Percentiles rank a stretch among this genome's conserved stretches.
phyloP scores from a whole-genome alignment of 2,888 invertebrate species.

The Phlogophora meticulosa region DNA sequence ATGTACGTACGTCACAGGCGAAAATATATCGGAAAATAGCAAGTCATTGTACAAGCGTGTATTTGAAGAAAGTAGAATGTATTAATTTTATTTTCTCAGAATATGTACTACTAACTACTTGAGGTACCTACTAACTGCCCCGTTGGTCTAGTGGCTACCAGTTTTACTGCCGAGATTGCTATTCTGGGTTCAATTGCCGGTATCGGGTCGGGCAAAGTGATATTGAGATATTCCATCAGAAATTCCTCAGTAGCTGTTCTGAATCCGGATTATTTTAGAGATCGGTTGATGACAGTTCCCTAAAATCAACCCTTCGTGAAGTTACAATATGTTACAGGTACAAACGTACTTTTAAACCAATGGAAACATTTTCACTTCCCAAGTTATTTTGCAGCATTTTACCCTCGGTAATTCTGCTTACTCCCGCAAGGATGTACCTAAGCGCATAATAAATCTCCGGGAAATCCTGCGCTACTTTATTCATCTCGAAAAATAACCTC shows the following conservation, averaged over 20 bases:
- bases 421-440: constrained; percentile 3
- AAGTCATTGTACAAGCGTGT: constrained; percentile 19
- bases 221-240: too few relatives aligned
- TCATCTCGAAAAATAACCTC: constrained; percentile 45
- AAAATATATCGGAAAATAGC: constrained; percentile 42
- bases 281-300: too few relatives aligned
- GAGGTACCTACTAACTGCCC: too few relatives aligned
- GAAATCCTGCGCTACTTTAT: constrained; percentile 44
- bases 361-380: background rate
- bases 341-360: background rate
- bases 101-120: background rate
- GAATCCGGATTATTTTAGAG: too few relatives aligned
- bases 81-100: background rate
- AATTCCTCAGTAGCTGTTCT: too few relatives aligned
- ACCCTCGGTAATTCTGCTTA: background rate
- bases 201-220: too few relatives aligned
- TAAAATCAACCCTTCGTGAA: too few relatives aligned
- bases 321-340: too few relatives aligned
- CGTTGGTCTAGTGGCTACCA: too few relatives aligned
- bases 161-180: too few relatives aligned
- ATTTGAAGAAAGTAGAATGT: constrained; percentile 2
- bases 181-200: too few relatives aligned
- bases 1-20: constrained; percentile 40
- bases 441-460: constrained; percentile 40
- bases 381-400: constrained; percentile 3